phyloP scores from a whole-genome alignment of 2,113 vertebrate genomes.

The Zosterops japonicus region DNA sequence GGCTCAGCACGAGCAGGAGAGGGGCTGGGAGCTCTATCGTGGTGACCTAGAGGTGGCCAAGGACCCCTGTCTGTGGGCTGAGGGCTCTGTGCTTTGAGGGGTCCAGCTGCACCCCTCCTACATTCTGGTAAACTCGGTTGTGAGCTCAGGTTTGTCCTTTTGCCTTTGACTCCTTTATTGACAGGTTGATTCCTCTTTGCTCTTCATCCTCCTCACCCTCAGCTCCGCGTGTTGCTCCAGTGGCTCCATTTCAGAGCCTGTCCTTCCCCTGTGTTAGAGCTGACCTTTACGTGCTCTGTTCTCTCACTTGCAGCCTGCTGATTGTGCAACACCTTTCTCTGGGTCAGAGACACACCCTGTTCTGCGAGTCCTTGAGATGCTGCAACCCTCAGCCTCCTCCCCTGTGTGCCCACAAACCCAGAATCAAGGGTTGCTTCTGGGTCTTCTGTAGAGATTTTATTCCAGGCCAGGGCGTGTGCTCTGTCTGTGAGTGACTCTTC shows the following conservation, averaged over 20 bases:
- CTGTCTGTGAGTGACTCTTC: background rate
- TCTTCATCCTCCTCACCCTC: background rate
- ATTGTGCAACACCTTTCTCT: slow-evolving; percentile 6
- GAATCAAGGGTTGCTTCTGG: background rate
- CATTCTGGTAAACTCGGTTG: fast-evolving
- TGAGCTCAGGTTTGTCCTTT: background rate
- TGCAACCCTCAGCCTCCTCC: background rate
- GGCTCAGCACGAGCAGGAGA: background rate
- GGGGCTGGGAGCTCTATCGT: fast-evolving
- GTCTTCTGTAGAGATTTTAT: background rate
- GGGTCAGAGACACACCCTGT: background rate
- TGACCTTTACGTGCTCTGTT: background rate
- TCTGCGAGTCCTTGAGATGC: background rate
- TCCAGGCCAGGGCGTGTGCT: background rate
- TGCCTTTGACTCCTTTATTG: background rate
- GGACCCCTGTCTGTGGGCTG: background rate
- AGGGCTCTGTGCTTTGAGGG: too few relatives aligned
- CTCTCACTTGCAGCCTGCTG: background rate
- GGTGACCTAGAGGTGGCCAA: background rate
- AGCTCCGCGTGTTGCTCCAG: background rate
- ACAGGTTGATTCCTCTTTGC: too few relatives aligned
- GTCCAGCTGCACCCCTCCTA: background rate
- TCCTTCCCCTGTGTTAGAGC: fast-evolving
- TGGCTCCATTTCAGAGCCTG: background rate
- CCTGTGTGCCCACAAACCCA: background rate